Conservation (phyloP, 2,888 invertebrate genomes). For the Hipparchia semele region DNA sequence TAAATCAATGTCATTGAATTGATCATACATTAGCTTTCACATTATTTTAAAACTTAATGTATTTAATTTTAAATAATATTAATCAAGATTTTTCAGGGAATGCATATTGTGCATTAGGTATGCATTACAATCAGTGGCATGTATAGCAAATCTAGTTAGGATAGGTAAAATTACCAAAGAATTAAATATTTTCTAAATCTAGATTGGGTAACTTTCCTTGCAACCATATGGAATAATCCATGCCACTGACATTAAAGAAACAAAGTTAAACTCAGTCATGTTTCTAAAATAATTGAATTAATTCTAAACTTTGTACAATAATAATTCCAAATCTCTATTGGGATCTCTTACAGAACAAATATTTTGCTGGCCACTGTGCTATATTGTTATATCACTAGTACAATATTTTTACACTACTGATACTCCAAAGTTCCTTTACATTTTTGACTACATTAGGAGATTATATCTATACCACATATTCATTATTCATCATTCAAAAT, state of each 20-base stretch:
- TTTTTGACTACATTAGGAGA: conserved; percentile 5
- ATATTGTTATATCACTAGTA: conserved; percentile 8
- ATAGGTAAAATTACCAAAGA: neutral
- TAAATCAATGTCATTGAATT: neutral
- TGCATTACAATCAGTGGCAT: conserved; percentile 10
- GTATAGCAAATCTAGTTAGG: neutral
- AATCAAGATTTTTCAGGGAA: conserved; percentile 23
- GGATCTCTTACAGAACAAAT: conserved; percentile 5
- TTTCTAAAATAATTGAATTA: conserved; percentile 24
- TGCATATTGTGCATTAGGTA: conserved; percentile 25
- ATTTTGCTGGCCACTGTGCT: conserved; percentile 21
- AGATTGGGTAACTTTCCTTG: neutral
- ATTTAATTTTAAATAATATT: neutral
- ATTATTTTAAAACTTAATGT: neutral
- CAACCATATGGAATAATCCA: neutral
- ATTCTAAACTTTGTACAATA: conserved; percentile 8
- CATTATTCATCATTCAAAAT: too few species aligned
- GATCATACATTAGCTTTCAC: neutral
- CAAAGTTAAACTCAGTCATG: conserved; percentile 25
- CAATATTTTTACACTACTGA: neutral
- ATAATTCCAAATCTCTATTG: neutral
- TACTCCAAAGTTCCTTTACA: conserved; percentile 15
- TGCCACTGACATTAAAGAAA: conserved; percentile 1
- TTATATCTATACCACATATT: neutral
- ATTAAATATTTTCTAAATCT: neutral